Conservation (phyloP, 2,797 vertebrate species). For the Euthynnus affinis region DNA sequence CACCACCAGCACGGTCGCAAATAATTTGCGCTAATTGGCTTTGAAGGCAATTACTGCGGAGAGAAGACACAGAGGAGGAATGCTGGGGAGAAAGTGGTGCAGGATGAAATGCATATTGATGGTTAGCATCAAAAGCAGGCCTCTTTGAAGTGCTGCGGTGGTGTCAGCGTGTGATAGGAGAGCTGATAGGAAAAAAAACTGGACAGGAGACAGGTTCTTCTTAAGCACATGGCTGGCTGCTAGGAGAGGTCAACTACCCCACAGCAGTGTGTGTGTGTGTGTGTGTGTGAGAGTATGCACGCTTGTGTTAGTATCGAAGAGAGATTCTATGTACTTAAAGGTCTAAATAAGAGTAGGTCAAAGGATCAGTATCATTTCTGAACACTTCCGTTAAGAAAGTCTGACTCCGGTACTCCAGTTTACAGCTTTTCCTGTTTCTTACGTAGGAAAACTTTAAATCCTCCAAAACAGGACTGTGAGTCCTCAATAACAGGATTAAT, state of each 20-base stretch:
- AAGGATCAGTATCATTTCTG: constrained; percentile 15
- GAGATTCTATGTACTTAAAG: neutral
- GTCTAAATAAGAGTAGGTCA: constrained; percentile 13
- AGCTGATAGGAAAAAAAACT: constrained; percentile 67
- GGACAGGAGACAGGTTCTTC: constrained; percentile 75
- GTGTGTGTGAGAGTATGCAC: constrained; percentile 4
- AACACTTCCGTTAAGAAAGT: constrained; percentile 5
- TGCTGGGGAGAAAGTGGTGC: constrained; percentile 68
- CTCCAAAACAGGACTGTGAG: too few relatives aligned
- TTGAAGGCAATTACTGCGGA: constrained; percentile 80
- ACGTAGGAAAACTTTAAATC: too few relatives aligned
- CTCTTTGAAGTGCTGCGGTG: constrained; percentile 76
- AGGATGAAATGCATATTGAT: constrained; percentile 83
- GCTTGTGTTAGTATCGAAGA: neutral
- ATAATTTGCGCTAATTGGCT: constrained; percentile 83
- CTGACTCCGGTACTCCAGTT: neutral
- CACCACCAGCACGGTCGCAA: constrained; percentile 69
- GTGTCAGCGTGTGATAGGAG: constrained; percentile 75
- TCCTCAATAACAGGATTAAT: too few relatives aligned
- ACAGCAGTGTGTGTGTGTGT: constrained; percentile 27
- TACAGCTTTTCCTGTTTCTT: neutral
- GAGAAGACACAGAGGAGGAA: constrained; percentile 74
- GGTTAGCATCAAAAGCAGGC: constrained; percentile 78
- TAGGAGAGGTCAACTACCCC: constrained; percentile 57
- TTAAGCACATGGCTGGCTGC: constrained; percentile 58